Evolutionary conservation across 2,797 vertebrate species (phyloP), one percentile per base, ranked within the genome.

Genomic region (Salarias fasciatus): DNA sequence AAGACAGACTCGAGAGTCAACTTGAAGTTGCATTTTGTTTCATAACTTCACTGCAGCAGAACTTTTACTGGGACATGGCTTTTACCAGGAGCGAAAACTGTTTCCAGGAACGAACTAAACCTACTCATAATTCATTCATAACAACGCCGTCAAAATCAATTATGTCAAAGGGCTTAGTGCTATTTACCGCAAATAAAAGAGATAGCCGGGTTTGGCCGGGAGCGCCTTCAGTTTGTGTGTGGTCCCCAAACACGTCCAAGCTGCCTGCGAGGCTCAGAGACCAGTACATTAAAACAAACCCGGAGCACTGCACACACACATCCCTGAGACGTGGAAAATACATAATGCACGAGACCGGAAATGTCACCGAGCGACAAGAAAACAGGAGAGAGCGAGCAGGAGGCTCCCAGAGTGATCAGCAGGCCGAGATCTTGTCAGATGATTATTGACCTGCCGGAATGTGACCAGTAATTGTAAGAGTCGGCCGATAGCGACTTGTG

Each of bases 381-480:
- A 63, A 58, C 46, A 61, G 28, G 33, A 43, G 54, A n/a, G n/a
- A n/a, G n/a, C n/a, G n/a, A n/a, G 58, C 46, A 61, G 28, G 33
- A 43, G 54, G 42, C 48, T 44, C 37, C 10, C 5, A 1, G 49
- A 52, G 52, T 44, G 6, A 50, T 68, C 56, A 8, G 61, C 49
- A 53, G 43, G 60, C 13, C 11, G 11, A 45, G 44, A 66, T 54
- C 41, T 53, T 30, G 58, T 71, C 42, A 52, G 60, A 40, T 45
- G 55, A 74, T 51, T 67, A 78, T 68, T 76, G 63, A 74, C 73
- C 71, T 45, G 35, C 56, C 40, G 14, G 18, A 75, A 57, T 55
- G 59, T 55, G 54, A 72, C 55, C 7, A 35, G 72, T 69, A 64
- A 77, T 80, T 64, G 46, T 63, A 50, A 50, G 60, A 75, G 49